Percentiles rank a stretch among this genome's conserved stretches.
Conservation (phyloP, 2,113 vertebrate genomes). For the Python bivittatus region DNA sequence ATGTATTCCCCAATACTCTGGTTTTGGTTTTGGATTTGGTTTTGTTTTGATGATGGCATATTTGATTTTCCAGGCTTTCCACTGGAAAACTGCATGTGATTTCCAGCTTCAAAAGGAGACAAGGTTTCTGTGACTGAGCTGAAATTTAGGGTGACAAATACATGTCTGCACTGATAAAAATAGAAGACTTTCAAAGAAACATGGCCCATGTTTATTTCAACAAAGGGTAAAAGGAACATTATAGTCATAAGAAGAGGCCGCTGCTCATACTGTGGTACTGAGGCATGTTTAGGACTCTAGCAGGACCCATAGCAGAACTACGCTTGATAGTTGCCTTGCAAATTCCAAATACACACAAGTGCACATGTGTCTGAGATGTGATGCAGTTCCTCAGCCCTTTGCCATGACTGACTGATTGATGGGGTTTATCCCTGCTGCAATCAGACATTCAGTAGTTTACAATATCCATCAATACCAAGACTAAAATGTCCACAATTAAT, state of each 20-base stretch:
- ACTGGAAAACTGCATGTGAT: neutral
- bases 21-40: neutral
- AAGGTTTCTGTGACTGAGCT: neutral
- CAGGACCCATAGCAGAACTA: neutral
- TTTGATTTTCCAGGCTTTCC: neutral
- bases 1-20: neutral
- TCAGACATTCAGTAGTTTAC: neutral
- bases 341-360: neutral
- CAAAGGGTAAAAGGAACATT: neutral
- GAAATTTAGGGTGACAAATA: neutral
- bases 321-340: neutral
- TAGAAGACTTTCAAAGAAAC: neutral
- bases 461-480: neutral
- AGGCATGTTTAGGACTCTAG: neutral
- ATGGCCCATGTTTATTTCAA: neutral
- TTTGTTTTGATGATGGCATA: neutral
- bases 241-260: neutral
- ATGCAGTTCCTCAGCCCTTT: no score
- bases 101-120: neutral
- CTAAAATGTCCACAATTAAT: neutral
- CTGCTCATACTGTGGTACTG: neutral
- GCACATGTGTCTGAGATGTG: neutral
- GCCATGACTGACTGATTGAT: neutral
- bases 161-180: neutral
- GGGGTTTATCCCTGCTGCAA: neutral